Evolutionary conservation across 2,113 vertebrate species (phyloP), one percentile per base, ranked within the genome.

Genomic region (Xiphorhynchus elegans): DNA sequence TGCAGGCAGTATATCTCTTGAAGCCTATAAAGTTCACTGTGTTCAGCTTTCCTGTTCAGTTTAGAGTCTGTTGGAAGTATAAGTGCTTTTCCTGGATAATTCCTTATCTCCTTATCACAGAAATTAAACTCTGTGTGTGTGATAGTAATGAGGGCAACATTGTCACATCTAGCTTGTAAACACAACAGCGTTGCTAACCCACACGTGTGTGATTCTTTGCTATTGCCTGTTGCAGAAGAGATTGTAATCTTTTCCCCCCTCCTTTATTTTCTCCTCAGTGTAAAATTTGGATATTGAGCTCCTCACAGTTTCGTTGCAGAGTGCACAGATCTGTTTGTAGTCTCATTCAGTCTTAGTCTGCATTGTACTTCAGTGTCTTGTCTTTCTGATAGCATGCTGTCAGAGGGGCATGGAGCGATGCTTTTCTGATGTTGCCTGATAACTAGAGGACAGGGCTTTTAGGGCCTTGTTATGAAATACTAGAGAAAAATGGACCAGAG

Each of bases 201-300:
- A 14, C 6, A 0, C 14, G 10, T 2, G 14, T 0, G 0, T 52
- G 62, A 37, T 76, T 1, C 66, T 79, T 68, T 85, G 56, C 70
- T 78, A 50, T 39, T 87, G 50, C 44, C 31, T 39, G 11, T 50
- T 59, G 53, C 39, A 23, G 39, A 40, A 84, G 25, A 63, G 33
- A 26, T 62, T 7, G 4, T 67, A 0, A 5, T n/a, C 1, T 42
- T 12, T 31, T 16, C 52, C 47, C 26, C 50, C 37, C 26, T 10
- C 13, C 42, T n/a, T 26, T 24, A 13, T 69, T 35, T 70, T 29
- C 4, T n/a, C 10, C 53, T 84, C 15, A 23, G 39, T 14, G 2
- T 40, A 29, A 67, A 64, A 40, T 59, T 44, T 64, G 50, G 72
- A 2, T 76, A 8, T 42, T 21, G 59, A 66, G 3, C 7, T 49